Conservation (phyloP, 1,140 invertebrate genomes). For the Drosophila asahinai region DNA sequence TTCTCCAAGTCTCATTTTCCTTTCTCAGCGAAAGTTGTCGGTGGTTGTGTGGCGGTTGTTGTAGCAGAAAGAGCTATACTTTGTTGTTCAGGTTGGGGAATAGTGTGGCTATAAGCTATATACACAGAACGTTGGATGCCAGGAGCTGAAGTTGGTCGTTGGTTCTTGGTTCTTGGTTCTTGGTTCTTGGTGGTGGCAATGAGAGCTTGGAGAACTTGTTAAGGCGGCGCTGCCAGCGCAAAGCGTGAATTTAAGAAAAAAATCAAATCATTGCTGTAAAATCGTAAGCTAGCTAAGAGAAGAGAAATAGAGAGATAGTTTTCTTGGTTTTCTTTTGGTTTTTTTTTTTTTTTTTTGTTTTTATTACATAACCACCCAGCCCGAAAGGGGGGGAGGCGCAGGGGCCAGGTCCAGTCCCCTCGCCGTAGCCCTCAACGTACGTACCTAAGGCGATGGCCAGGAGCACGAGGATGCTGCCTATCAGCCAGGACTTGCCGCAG, state of each 20-base stretch:
- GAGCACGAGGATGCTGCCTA: slow-evolving; percentile 58
- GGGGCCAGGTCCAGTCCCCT: slow-evolving; percentile 10
- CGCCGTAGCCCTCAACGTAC: slow-evolving; percentile 39
- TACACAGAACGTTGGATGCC: slow-evolving; percentile 50
- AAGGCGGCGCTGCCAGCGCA: slow-evolving; percentile 79
- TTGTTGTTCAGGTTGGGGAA: slow-evolving; percentile 34
- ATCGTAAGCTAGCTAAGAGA: slow-evolving; percentile 59
- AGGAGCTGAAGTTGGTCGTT: slow-evolving; percentile 39
- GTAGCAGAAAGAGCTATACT: slow-evolving; percentile 19
- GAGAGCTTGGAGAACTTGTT: slow-evolving; percentile 79
- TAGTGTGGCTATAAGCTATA: slow-evolving; percentile 59
- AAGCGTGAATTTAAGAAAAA: slow-evolving; percentile 82
- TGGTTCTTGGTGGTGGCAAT: slow-evolving; percentile 35
- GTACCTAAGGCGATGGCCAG: slow-evolving; percentile 69
- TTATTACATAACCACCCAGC: slow-evolving; percentile 61
- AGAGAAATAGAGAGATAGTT: slow-evolving; percentile 50
- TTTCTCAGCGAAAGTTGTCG: slow-evolving; percentile 34
- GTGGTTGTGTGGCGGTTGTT: slow-evolving; percentile 49
- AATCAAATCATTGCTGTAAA: slow-evolving; percentile 85
- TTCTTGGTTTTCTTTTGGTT: slow-evolving; percentile 21
- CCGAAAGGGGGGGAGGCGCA: slow-evolving; percentile 2
- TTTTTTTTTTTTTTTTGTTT: slow-evolving; percentile 9
- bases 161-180: slow-evolving; percentile 14
- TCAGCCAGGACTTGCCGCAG: slow-evolving; percentile 51
- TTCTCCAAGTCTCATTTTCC: slow-evolving; percentile 68